Evolutionary conservation across 2,113 vertebrate species (phyloP).

Genomic region (Caretta caretta): DNA sequence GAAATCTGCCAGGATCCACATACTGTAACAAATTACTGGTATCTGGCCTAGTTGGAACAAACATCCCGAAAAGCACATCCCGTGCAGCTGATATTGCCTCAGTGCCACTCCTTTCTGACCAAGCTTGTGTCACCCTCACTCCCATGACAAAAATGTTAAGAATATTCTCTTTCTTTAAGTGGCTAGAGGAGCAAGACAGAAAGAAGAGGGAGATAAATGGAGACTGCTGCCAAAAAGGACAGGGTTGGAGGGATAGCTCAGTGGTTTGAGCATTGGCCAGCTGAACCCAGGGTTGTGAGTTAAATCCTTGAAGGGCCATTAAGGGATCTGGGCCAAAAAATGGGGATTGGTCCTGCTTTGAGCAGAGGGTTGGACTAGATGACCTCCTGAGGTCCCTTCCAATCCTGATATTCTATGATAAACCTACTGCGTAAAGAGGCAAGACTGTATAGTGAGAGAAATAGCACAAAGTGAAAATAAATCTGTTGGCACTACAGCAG

Average conservation of each 20-base stretch:
- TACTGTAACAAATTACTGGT: constrained; percentile 19
- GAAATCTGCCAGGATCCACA: constrained; percentile 7
- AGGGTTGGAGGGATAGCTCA: neutral
- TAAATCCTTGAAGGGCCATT: no score
- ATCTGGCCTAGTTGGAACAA: constrained; percentile 46
- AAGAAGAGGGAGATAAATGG: neutral
- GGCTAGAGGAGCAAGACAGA: neutral
- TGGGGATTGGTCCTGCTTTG: no score
- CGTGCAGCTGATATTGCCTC: neutral
- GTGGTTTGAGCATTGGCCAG: no score
- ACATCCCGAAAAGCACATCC: neutral
- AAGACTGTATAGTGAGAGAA: constrained; percentile 14
- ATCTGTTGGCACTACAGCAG: neutral
- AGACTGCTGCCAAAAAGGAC: neutral
- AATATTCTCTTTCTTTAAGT: constrained; percentile 13
- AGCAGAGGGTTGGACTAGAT: no score
- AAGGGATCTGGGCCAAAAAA: no score
- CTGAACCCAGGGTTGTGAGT: no score
- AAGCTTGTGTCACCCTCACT: neutral
- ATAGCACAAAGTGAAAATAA: constrained; percentile 5
- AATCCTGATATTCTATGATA: neutral
- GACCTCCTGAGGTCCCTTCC: no score
- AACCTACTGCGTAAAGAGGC: neutral
- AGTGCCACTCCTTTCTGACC: neutral
- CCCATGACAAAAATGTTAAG: neutral